Evolutionary conservation across 2,888 invertebrate species (phyloP).

Genomic region (Drosophila prolongata): DNA sequence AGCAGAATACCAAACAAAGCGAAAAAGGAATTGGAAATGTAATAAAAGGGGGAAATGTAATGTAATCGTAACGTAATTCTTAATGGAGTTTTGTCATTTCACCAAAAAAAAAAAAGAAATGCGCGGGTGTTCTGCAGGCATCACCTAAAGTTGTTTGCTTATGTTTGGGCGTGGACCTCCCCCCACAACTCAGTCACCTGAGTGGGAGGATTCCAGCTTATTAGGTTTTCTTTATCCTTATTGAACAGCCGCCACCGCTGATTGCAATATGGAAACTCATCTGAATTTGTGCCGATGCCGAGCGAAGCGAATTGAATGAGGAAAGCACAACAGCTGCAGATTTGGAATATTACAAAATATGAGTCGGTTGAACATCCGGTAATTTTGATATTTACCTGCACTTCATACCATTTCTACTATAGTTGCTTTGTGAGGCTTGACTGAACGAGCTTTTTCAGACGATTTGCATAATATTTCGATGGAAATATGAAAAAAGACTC

Average conservation of each 20-base stretch:
- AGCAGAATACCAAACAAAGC: conserved; percentile 38
- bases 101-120: conserved; percentile 14
- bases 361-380: conserved; percentile 35
- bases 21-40: conserved; percentile 30
- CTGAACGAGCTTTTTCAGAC: conserved; percentile 42
- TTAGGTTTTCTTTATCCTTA: conserved; percentile 52
- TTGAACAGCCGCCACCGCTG: conserved; percentile 41
- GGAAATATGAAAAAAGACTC: conserved; percentile 7
- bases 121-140: conserved; percentile 32
- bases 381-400: conserved; percentile 53
- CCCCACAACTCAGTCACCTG: conserved; percentile 11
- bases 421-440: conserved; percentile 15
- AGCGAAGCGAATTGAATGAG: conserved; percentile 42
- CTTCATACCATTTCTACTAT: conserved; percentile 12
- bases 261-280: conserved; percentile 34
- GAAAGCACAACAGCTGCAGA: conserved; percentile 33
- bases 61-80: conserved; percentile 52
- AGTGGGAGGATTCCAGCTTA: conserved; percentile 49
- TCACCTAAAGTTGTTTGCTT: conserved; percentile 39
- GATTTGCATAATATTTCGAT: conserved; percentile 62
- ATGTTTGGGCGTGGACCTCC: conserved; percentile 12
- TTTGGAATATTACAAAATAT: conserved; percentile 42
- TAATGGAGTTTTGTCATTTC: conserved; percentile 78
- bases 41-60: conserved; percentile 29
- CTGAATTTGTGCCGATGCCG: background rate